Conservation (phyloP, 2,797 vertebrate species). For the Myiothlypis chrysogaster region DNA sequence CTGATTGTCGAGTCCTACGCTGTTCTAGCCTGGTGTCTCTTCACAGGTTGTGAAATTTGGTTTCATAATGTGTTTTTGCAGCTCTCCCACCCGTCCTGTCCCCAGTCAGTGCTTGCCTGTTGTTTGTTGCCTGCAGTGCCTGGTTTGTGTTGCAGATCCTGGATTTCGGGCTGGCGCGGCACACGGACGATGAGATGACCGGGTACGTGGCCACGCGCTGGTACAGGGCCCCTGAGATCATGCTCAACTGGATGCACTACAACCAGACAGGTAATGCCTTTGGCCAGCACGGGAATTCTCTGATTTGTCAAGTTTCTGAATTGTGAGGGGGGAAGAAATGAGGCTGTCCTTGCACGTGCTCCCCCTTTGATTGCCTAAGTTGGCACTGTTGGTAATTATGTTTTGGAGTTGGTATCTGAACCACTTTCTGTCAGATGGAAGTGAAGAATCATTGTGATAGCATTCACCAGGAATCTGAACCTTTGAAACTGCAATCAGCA, state of each 20-base stretch:
- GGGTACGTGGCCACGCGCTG: constrained; percentile 96
- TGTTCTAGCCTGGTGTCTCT: background rate
- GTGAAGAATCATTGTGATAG: background rate
- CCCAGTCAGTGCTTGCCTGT: background rate
- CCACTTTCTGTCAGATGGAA: background rate
- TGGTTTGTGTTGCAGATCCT: constrained; percentile 82
- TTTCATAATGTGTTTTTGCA: constrained; percentile 7
- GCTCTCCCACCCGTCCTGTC: background rate
- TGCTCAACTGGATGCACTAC: constrained; percentile 99
- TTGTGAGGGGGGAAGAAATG: rapidly evolving
- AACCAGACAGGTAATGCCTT: constrained; percentile 89
- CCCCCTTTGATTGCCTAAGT: background rate
- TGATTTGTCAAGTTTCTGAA: background rate
- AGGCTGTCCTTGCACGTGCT: rapidly evolving
- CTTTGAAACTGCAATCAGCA: background rate
- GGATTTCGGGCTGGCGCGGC: constrained; percentile 95
- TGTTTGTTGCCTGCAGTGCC: background rate
- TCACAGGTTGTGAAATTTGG: background rate
- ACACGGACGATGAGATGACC: constrained; percentile 98
- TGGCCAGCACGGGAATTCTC: background rate
- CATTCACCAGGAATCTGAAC: background rate
- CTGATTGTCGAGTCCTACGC: background rate
- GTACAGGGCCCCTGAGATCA: constrained; percentile 97
- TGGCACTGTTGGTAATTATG: background rate
- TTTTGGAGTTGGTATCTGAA: background rate